Conservation (phyloP, 2,113 vertebrate genomes). For the Megaceryle torquata region DNA sequence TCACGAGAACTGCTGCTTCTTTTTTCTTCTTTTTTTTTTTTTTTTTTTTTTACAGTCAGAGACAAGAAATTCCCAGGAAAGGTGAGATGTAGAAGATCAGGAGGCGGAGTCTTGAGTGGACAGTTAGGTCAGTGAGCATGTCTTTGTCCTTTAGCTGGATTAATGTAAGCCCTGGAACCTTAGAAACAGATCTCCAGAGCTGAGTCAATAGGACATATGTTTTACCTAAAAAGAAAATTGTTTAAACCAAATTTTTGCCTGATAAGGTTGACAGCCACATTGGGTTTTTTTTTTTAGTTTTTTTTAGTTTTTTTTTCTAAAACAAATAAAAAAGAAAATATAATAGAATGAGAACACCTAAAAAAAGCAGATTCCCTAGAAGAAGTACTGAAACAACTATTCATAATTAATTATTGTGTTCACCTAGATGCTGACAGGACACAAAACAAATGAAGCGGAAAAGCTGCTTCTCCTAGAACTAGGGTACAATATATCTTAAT, state of each 20-base stretch:
- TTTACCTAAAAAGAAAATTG: neutral
- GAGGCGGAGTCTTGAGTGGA: neutral
- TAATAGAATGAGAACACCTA: neutral
- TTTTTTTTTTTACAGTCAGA: neutral
- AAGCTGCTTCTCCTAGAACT: constrained; percentile 46
- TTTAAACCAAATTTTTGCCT: neutral
- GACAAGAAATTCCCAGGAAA: neutral
- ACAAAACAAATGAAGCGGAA: constrained; percentile 53
- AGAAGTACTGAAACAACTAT: constrained; percentile 8
- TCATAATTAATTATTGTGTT: constrained; percentile 61
- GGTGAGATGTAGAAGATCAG: neutral
- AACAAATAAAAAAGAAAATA: neutral
- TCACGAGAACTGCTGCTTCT: neutral
- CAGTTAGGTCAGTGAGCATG: neutral
- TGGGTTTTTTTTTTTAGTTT: neutral
- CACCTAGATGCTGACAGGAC: constrained; percentile 33
- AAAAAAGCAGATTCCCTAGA: neutral
- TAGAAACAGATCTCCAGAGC: neutral
- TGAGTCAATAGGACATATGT: neutral
- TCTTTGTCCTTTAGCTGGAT: neutral
- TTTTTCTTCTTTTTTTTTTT: no score
- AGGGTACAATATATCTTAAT: constrained; percentile 50
- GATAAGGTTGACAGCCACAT: neutral
- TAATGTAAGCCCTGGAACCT: neutral
- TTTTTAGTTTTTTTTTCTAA: neutral